Conservation (phyloP, 2,888 invertebrate species). For the Drosophila infuscata region DNA sequence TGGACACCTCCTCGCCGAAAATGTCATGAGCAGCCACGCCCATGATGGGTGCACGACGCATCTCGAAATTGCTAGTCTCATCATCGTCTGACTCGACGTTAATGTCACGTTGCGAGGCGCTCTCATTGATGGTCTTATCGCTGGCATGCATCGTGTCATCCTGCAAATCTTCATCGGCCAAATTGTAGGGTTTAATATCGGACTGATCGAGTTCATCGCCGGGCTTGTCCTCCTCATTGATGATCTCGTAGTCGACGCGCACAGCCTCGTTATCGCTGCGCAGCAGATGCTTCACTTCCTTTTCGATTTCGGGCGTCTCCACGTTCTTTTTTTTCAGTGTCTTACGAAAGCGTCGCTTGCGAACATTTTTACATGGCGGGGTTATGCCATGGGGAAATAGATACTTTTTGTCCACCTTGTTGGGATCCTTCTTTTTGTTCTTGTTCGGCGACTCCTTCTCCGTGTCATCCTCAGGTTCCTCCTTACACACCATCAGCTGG, state of each 20-base stretch:
- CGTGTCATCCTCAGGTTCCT: conserved; percentile 91
- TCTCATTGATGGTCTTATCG: conserved; percentile 72
- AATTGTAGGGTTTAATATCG: conserved; percentile 75
- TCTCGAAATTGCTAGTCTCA: conserved; percentile 66
- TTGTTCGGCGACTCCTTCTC: conserved; percentile 92
- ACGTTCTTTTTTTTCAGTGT: conserved; percentile 98
- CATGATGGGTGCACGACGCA: conserved; percentile 70
- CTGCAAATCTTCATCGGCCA: conserved; percentile 79
- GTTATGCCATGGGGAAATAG: conserved; percentile 98
- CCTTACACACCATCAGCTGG: conserved; percentile 95
- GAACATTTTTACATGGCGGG: conserved; percentile 97
- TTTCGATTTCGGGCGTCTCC: conserved; percentile 98
- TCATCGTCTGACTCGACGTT: conserved; percentile 84
- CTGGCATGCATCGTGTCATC: conserved; percentile 78
- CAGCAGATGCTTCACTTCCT: conserved; percentile 97
- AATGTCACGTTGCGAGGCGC: conserved; percentile 78
- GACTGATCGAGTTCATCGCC: conserved; percentile 65
- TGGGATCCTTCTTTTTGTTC: conserved; percentile 93
- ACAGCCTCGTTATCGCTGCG: conserved; percentile 97
- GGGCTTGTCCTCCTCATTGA: conserved; percentile 92
- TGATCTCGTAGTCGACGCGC: conserved; percentile 94
- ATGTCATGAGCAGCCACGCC: conserved; percentile 91
- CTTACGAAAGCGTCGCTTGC: conserved; percentile 96
- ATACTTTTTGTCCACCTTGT: conserved; percentile 94
- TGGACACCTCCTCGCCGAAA: conserved; percentile 96